Conservation (phyloP, 2,113 vertebrate species). For the Reinhardtius hippoglossoides region DNA sequence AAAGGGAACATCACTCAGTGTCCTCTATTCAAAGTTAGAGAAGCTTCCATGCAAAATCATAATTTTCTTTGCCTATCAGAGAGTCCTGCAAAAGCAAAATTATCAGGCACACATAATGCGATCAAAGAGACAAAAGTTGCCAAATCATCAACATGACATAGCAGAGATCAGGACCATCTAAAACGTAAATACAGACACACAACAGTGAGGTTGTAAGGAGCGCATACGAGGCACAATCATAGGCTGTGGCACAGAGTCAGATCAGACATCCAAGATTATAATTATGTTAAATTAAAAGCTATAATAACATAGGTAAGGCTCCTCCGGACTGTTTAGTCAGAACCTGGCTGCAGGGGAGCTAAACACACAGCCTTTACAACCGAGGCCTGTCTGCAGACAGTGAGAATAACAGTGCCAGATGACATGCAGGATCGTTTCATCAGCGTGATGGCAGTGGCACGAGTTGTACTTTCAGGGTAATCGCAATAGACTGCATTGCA, state of each 20-base stretch:
- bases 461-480: slow-evolving; percentile 30
- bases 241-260: slow-evolving; percentile 6
- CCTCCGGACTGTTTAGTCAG: neutral
- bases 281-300: neutral
- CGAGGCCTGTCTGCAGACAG: slow-evolving; percentile 41
- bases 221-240: neutral
- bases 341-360: slow-evolving; percentile 27
- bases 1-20: neutral
- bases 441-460: slow-evolving; percentile 24
- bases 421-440: slow-evolving; percentile 22
- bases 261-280: slow-evolving; percentile 1
- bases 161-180: neutral
- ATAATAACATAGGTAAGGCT: slow-evolving; percentile 1
- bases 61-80: slow-evolving; percentile 37
- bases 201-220: neutral
- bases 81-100: slow-evolving; percentile 29
- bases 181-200: slow-evolving; percentile 7
- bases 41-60: neutral
- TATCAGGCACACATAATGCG: slow-evolving; percentile 3
- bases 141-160: slow-evolving; percentile 4
- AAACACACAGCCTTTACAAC: slow-evolving; percentile 7
- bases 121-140: slow-evolving; percentile 9
- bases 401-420: slow-evolving; percentile 14
- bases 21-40: slow-evolving; percentile 4
- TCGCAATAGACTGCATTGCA: slow-evolving; percentile 50